These are phyloP conservation scores for Sminthurides bifidus DNA, from an alignment of 1,140 invertebrate genomes.

Conservation along the genomic window DNA sequence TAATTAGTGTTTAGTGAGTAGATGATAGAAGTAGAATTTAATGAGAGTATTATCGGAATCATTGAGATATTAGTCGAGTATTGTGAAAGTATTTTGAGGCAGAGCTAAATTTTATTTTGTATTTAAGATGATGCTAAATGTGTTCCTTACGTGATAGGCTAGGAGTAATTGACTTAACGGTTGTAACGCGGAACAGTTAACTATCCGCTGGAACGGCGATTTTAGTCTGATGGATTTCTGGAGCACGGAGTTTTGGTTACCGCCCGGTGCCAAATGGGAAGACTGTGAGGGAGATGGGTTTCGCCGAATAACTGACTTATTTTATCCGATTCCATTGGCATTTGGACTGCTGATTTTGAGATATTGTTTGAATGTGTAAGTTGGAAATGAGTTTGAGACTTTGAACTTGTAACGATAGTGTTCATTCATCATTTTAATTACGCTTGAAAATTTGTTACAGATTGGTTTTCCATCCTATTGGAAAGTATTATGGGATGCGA, in stretches of 20 bases:
- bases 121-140: too few species aligned
- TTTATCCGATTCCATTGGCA: conserved; percentile 69
- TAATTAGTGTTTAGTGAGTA: too few species aligned
- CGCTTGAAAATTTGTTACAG: conserved; percentile 39
- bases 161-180: too few species aligned
- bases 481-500: conserved; percentile 64
- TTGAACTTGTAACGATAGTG: neutral
- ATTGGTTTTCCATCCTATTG: conserved; percentile 63
- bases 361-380: conserved; percentile 68
- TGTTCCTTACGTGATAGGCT: too few species aligned
- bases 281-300: conserved; percentile 66
- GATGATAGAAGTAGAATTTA: too few species aligned
- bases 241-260: conserved; percentile 72
- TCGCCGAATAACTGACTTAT: conserved; percentile 64
- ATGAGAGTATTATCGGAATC: too few species aligned
- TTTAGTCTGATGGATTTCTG: too few species aligned
- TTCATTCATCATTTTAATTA: conserved; percentile 1
- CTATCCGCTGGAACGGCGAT: too few species aligned
- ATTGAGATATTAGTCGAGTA: too few species aligned
- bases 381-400: neutral
- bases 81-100: too few species aligned
- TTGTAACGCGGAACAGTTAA: too few species aligned
- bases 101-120: too few species aligned
- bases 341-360: conserved; percentile 59
- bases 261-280: conserved; percentile 78